phyloP scores from a whole-genome alignment of 2,888 invertebrate species.

The Pycnomerus fuliginosus region DNA sequence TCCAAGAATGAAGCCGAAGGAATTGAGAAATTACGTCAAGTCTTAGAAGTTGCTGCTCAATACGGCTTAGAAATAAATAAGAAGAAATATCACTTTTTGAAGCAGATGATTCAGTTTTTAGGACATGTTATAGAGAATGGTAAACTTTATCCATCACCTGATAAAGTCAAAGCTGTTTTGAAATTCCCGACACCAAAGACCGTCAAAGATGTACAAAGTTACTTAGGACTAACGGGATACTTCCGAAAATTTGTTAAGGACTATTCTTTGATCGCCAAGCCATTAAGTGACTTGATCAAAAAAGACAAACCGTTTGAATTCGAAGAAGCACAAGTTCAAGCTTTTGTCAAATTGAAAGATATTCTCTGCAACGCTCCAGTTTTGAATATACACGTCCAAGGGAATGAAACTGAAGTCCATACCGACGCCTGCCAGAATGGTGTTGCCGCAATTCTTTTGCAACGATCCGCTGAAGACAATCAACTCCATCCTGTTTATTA shows the following conservation, averaged over 20 bases:
- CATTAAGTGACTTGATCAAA: slow-evolving; percentile 37
- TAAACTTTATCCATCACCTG: slow-evolving; percentile 24
- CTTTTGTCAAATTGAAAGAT: slow-evolving; percentile 25
- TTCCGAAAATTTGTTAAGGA: slow-evolving; percentile 42
- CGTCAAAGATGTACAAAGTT: slow-evolving; percentile 36
- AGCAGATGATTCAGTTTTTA: slow-evolving; percentile 28
- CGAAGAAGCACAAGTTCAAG: slow-evolving; percentile 11
- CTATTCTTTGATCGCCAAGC: slow-evolving; percentile 41
- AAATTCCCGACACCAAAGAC: slow-evolving; percentile 34
- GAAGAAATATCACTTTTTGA: slow-evolving; percentile 45
- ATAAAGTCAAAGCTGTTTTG: slow-evolving; percentile 28
- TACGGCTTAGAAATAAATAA: slow-evolving; percentile 37
- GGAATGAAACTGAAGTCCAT: slow-evolving; percentile 23
- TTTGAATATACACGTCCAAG: slow-evolving; percentile 23
- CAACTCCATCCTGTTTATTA: slow-evolving; percentile 32
- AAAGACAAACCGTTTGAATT: slow-evolving; percentile 25
- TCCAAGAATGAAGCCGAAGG: no score
- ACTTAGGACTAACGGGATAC: slow-evolving; percentile 42
- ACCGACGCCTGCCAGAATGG: slow-evolving; percentile 28
- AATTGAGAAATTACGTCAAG: no score
- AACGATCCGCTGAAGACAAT: slow-evolving; percentile 21
- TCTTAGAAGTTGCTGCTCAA: no score
- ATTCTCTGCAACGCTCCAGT: slow-evolving; percentile 21
- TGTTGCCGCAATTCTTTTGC: slow-evolving; percentile 25
- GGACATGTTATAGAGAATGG: slow-evolving; percentile 30